phyloP scores from a whole-genome alignment of 2,797 vertebrate genomes.

The Falco peregrinus region DNA sequence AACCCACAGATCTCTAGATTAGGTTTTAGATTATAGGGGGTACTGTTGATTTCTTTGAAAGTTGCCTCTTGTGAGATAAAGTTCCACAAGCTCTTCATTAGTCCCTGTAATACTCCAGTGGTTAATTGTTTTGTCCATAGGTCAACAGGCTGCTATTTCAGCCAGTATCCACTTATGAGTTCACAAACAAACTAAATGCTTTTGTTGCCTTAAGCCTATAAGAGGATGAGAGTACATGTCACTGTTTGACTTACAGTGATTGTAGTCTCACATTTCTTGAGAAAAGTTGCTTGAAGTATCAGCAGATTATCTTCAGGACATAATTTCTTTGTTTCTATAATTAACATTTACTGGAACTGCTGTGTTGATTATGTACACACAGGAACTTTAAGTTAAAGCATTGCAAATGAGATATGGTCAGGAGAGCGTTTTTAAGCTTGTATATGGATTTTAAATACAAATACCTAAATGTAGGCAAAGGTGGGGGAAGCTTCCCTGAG shows the following conservation, averaged over 20 bases:
- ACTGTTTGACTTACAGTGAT: not conserved
- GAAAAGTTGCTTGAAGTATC: not conserved
- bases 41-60: not conserved
- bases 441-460: conserved; percentile 7
- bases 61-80: not conserved
- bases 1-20: not conserved
- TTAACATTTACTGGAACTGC: not conserved
- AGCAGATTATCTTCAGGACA: not conserved
- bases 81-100: not conserved
- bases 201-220: conserved; percentile 12
- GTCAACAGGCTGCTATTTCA: conserved; percentile 6
- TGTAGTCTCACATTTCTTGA: not conserved
- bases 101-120: not conserved
- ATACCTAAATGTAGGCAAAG: not conserved
- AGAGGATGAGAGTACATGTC: conserved; percentile 17
- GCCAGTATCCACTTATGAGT: not conserved
- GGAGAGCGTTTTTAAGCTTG: not conserved
- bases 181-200: conserved; percentile 50
- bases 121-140: not conserved
- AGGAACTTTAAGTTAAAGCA: not conserved
- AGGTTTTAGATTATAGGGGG: not conserved
- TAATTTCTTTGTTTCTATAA: not conserved
- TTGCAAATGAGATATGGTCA: conserved; percentile 1
- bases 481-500: not conserved
- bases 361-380: not conserved